These are phyloP conservation scores for Drosophila novamexicana DNA, from an alignment of 1,140 invertebrate genomes.

Conservation along the genomic window DNA sequence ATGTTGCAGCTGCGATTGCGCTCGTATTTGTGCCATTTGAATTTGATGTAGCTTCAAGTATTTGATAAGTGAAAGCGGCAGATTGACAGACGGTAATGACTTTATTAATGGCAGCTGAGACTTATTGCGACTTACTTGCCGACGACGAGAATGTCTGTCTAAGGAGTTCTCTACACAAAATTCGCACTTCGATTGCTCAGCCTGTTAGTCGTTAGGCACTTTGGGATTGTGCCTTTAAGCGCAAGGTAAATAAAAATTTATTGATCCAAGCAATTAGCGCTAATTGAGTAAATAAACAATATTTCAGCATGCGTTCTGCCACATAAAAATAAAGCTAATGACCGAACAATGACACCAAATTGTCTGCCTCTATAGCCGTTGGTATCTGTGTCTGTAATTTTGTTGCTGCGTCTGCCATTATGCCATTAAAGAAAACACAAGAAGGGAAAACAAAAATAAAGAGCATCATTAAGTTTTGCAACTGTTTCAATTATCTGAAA, in stretches of 20 bases:
- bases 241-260: conserved; percentile 74
- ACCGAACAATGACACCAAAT: conserved; percentile 42
- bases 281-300: conserved; percentile 79
- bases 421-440: conserved; percentile 21
- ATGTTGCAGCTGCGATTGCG: conserved; percentile 49
- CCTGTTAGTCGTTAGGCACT: conserved; percentile 25
- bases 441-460: conserved; percentile 40
- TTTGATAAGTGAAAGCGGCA: conserved; percentile 44
- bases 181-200: conserved; percentile 1
- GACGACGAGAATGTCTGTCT: conserved; percentile 5
- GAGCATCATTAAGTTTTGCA: conserved; percentile 56
- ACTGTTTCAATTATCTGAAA: conserved; percentile 32
- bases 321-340: conserved; percentile 53
- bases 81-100: conserved; percentile 53
- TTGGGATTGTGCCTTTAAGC: conserved; percentile 35
- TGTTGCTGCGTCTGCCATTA: conserved; percentile 2
- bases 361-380: conserved; percentile 1
- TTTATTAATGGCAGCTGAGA: conserved; percentile 51
- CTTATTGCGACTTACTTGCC: conserved; percentile 40
- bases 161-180: conserved; percentile 4
- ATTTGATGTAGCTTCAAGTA: conserved; percentile 46
- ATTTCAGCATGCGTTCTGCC: conserved; percentile 53
- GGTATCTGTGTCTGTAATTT: conserved; percentile 33
- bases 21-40: conserved; percentile 32
- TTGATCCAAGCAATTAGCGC: conserved; percentile 76